Conservation (phyloP, 2,113 vertebrate genomes). For the Dicentrarchus labrax region DNA sequence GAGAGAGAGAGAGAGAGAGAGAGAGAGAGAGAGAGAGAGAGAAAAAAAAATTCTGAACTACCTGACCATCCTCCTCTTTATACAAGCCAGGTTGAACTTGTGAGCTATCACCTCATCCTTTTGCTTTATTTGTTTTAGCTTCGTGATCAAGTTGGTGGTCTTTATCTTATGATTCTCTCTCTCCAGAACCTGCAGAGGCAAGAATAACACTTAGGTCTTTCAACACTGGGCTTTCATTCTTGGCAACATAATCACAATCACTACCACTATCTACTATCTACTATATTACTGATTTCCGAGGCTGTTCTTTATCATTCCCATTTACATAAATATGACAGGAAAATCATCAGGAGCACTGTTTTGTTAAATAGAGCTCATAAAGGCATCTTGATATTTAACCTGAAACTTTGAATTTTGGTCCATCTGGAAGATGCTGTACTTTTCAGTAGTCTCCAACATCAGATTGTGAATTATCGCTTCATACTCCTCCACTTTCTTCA, state of each 20-base stretch:
- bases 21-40: background rate
- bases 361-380: background rate
- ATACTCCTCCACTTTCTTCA: conserved; percentile 82
- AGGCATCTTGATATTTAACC: conserved; percentile 74
- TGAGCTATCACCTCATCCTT: conserved; percentile 64
- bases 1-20: background rate
- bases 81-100: conserved; percentile 76
- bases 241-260: background rate
- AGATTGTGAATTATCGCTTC: conserved; percentile 81
- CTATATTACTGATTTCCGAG: background rate
- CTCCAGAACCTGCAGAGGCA: conserved; percentile 79
- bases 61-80: conserved; percentile 86
- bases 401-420: conserved; percentile 84
- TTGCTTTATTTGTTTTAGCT: background rate
- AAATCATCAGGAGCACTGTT: background rate
- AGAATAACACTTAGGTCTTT: background rate
- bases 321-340: background rate
- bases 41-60: conserved; percentile 49
- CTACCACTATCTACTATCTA: background rate
- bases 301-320: background rate
- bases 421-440: conserved; percentile 78
- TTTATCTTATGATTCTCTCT: conserved; percentile 84
- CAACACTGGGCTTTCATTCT: background rate
- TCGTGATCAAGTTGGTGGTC: conserved; percentile 60
- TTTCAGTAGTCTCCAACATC: conserved; percentile 78